Evolutionary conservation across 2,888 invertebrate genomes (phyloP).

Genomic region (Nebria brevicollis): DNA sequence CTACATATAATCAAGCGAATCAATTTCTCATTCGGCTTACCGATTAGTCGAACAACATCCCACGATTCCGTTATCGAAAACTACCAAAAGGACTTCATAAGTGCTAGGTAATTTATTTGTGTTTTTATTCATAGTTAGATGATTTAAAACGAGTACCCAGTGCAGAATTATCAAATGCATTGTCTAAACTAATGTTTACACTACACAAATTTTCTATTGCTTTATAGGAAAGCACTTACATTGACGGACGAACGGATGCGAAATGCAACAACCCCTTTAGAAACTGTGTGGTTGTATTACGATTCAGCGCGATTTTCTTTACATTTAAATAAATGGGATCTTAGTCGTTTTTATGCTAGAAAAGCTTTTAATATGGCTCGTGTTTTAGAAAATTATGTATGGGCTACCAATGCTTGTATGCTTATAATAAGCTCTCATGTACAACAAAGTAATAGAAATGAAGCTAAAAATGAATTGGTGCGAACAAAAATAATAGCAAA

Average conservation of each 20-base stretch:
- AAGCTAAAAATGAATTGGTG: slow-evolving; percentile 61
- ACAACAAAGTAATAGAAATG: slow-evolving; percentile 62
- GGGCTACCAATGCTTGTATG: slow-evolving; percentile 63
- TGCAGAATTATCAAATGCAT: not conserved
- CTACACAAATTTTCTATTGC: not conserved
- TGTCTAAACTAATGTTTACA: not conserved
- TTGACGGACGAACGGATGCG: slow-evolving; percentile 56
- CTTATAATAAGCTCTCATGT: slow-evolving; percentile 62
- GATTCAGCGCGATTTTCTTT: slow-evolving; percentile 62
- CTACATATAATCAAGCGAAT: slow-evolving; percentile 57
- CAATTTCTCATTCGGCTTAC: slow-evolving; percentile 57
- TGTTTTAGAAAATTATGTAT: slow-evolving; percentile 57
- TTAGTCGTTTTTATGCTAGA: slow-evolving; percentile 60
- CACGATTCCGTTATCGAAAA: slow-evolving; percentile 59
- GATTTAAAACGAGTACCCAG: not conserved
- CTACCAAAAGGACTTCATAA: slow-evolving; percentile 56
- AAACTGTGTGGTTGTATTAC: slow-evolving; percentile 64
- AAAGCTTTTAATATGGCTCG: slow-evolving; percentile 59
- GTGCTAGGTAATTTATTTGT: slow-evolving; percentile 54
- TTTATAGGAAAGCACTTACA: slow-evolving; percentile 52
- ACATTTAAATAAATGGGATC: slow-evolving; percentile 61
- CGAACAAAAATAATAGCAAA: slow-evolving; percentile 56
- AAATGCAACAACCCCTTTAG: slow-evolving; percentile 57
- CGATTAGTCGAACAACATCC: slow-evolving; percentile 56
- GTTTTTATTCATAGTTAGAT: not conserved